Conservation (phyloP, 2,797 vertebrate species). For the Pipistrellus nathusii region DNA sequence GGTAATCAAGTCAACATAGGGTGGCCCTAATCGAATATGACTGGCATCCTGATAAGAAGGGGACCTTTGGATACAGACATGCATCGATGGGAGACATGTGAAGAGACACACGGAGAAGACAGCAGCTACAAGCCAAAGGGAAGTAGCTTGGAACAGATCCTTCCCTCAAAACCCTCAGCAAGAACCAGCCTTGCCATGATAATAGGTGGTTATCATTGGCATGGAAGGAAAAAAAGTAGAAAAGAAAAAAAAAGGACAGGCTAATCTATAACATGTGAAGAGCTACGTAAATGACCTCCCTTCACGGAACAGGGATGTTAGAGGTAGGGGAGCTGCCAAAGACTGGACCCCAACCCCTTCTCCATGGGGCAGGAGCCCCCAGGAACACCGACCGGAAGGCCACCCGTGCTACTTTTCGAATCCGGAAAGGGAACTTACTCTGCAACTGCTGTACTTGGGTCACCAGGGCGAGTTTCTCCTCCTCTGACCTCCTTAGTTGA, state of each 20-base stretch:
- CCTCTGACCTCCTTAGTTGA: slow-evolving; percentile 84
- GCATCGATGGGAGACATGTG: not conserved
- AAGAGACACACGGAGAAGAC: not conserved
- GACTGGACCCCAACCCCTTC: not conserved
- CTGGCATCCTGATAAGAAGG: not conserved
- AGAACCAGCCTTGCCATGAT: not conserved
- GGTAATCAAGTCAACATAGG: not conserved
- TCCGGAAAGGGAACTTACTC: slow-evolving; percentile 82
- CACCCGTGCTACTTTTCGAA: not conserved
- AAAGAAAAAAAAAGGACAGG: not conserved
- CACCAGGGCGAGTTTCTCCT: slow-evolving; percentile 81
- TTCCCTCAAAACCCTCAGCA: not conserved
- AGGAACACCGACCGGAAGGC: not conserved
- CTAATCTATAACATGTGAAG: not conserved
- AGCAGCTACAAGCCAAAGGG: not conserved
- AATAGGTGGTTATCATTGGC: not conserved
- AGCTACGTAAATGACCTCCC: not conserved
- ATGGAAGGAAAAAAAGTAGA: not conserved
- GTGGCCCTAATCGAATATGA: not conserved
- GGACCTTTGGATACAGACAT: not conserved
- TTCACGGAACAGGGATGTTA: not conserved
- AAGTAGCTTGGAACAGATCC: not conserved
- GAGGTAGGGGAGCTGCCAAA: not conserved
- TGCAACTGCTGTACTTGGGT: slow-evolving; percentile 81
- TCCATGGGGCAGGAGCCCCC: not conserved